These are phyloP conservation scores for Henricia sp. DNA, from an alignment of 53 echinoderm and acorn worm species.

Conservation along the genomic window DNA sequence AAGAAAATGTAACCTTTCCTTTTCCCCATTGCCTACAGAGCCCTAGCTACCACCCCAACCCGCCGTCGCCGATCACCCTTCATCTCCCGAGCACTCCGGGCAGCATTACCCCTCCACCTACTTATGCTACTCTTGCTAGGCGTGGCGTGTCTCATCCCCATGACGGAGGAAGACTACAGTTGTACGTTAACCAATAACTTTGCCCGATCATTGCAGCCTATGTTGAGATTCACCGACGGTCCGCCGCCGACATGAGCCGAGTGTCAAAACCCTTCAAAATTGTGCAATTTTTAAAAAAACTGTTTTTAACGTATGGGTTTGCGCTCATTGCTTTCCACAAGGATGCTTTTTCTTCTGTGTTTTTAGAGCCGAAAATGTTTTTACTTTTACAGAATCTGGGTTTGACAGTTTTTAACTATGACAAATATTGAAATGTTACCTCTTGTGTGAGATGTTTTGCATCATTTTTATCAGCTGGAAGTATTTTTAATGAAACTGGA, in stretches of 20 bases:
- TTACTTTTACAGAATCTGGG: not conserved
- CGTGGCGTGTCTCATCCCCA: constrained; percentile 97
- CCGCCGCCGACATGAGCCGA: constrained; percentile 83
- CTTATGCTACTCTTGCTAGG: constrained; percentile 97
- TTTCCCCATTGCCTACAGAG: not conserved
- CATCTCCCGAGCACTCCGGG: constrained; percentile 80
- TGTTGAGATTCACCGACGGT: constrained; percentile 95
- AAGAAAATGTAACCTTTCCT: not conserved
- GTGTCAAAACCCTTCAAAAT: not conserved
- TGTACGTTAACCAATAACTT: constrained; percentile 95
- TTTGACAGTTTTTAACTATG: not conserved
- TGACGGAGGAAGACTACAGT: constrained; percentile 99
- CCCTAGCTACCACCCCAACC: constrained; percentile 40
- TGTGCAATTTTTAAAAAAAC: constrained; percentile 18
- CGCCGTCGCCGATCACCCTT: constrained; percentile 64
- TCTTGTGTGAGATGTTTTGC: too few relatives aligned
- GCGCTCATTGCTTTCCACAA: not conserved
- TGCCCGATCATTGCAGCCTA: constrained; percentile 93
- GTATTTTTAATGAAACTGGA: too few relatives aligned
- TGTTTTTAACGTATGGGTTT: not conserved
- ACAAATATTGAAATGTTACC: too few relatives aligned
- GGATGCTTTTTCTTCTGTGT: not conserved
- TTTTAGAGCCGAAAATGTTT: too few relatives aligned
- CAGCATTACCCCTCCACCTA: constrained; percentile 93
- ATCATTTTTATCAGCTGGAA: too few relatives aligned